Conservation (phyloP, 2,113 vertebrate genomes). For the Pandion haliaetus region DNA sequence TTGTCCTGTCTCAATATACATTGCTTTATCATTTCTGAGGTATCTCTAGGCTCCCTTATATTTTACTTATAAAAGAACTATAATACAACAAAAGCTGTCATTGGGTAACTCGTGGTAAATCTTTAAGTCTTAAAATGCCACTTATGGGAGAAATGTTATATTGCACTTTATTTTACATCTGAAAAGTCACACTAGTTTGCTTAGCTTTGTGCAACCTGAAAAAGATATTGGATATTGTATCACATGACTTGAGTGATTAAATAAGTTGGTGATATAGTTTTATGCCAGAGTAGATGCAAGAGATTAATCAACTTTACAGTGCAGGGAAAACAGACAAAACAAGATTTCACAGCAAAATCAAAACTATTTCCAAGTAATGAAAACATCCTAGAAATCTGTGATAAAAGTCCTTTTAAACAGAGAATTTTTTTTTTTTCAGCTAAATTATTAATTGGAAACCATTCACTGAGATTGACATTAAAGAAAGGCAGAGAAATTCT, state of each 20-base stretch:
- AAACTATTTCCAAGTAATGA: background rate
- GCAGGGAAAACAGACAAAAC: background rate
- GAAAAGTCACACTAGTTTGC: background rate
- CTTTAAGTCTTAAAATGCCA: background rate
- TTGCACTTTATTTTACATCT: background rate
- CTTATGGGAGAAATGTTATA: background rate
- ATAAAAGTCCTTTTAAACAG: background rate
- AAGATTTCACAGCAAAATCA: background rate
- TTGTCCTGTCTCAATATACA: background rate
- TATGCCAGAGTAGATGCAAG: background rate
- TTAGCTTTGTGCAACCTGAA: background rate
- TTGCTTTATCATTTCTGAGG: background rate
- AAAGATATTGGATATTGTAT: background rate
- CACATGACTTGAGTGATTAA: background rate
- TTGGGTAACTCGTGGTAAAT: background rate
- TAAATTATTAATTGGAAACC: background rate
- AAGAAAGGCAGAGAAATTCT: background rate
- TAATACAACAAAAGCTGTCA: background rate
- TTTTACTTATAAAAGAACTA: background rate
- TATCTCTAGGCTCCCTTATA: background rate
- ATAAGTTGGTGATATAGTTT: background rate
- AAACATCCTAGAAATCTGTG: background rate
- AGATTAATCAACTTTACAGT: background rate
- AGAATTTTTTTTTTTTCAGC: background rate
- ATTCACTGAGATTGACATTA: background rate